These are phyloP conservation scores for Morone chrysops DNA, from an alignment of 2,113 vertebrate species.

Conservation along the genomic window DNA sequence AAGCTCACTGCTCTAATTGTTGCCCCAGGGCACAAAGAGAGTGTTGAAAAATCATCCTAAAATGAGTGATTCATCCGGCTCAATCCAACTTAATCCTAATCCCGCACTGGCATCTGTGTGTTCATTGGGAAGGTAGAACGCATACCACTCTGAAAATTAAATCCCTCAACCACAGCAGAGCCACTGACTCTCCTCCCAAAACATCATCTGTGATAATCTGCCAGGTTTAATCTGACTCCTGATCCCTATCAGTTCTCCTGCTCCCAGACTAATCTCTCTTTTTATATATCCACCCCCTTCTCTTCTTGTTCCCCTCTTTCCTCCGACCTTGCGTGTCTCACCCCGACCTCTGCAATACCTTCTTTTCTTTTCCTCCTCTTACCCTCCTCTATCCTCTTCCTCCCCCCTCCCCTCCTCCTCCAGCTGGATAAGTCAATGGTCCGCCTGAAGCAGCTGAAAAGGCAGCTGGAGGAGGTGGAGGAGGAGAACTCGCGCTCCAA, in stretches of 20 bases:
- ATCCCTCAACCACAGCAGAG: slow-evolving; percentile 48
- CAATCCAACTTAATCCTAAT: slow-evolving; percentile 71
- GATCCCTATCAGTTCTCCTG: slow-evolving; percentile 45
- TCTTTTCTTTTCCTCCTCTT: neutral
- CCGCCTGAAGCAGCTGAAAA: slow-evolving; percentile 94
- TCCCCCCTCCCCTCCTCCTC: neutral
- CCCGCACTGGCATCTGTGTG: slow-evolving; percentile 53
- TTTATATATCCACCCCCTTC: slow-evolving; percentile 5
- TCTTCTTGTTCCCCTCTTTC: neutral
- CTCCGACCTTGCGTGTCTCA: neutral
- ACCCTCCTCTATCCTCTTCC: neutral
- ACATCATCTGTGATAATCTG: slow-evolving; percentile 65
- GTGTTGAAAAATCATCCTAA: slow-evolving; percentile 58
- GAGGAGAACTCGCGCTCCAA: slow-evolving; percentile 97
- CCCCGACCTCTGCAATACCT: slow-evolving; percentile 7
- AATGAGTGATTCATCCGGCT: slow-evolving; percentile 56
- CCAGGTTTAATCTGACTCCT: slow-evolving; percentile 64
- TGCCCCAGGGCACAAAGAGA: slow-evolving; percentile 16
- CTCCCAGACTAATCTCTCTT: slow-evolving; percentile 58
- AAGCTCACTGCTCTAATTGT: slow-evolving; percentile 31
- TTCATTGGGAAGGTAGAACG: slow-evolving; percentile 36
- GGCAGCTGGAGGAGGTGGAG: slow-evolving; percentile 97
- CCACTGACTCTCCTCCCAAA: slow-evolving; percentile 63
- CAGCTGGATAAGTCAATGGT: slow-evolving; percentile 88
- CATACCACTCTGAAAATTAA: slow-evolving; percentile 47